Conservation (phyloP, 2,888 invertebrate species). For the Agrochola litura region DNA sequence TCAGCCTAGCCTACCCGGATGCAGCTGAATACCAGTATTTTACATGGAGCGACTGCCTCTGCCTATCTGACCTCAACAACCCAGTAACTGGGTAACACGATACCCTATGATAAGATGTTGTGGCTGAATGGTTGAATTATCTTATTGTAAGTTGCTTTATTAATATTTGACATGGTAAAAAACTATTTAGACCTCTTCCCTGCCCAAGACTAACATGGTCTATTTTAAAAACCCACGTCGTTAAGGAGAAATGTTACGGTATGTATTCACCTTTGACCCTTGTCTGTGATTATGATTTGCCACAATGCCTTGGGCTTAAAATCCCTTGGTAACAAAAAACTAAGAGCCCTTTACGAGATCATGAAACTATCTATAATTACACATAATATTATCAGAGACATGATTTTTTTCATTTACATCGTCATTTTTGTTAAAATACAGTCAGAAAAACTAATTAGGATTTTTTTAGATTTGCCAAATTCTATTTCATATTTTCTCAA, state of each 20-base stretch:
- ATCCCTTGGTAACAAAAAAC: not conserved
- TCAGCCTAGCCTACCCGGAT: no score
- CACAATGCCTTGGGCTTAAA: constrained; percentile 13
- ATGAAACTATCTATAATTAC: not conserved
- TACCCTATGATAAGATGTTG: no score
- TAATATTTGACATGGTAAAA: not conserved
- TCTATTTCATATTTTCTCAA: constrained; percentile 14
- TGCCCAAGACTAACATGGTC: constrained; percentile 4
- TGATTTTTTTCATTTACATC: not conserved
- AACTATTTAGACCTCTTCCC: constrained; percentile 3
- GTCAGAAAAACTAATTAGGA: not conserved
- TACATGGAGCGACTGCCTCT: no score
- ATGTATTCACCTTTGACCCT: constrained; percentile 31
- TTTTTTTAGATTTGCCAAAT: not conserved
- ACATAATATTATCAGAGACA: not conserved
- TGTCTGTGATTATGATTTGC: not conserved
- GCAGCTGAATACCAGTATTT: no score
- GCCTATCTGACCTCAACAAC: no score
- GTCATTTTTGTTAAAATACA: not conserved
- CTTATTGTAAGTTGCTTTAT: not conserved
- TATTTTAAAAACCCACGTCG: not conserved
- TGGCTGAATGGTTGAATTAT: no score
- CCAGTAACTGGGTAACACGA: no score
- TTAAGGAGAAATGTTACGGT: not conserved
- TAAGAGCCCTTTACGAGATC: not conserved